Conservation (phyloP, 2,113 vertebrate genomes). For the Apodemus sylvaticus region DNA sequence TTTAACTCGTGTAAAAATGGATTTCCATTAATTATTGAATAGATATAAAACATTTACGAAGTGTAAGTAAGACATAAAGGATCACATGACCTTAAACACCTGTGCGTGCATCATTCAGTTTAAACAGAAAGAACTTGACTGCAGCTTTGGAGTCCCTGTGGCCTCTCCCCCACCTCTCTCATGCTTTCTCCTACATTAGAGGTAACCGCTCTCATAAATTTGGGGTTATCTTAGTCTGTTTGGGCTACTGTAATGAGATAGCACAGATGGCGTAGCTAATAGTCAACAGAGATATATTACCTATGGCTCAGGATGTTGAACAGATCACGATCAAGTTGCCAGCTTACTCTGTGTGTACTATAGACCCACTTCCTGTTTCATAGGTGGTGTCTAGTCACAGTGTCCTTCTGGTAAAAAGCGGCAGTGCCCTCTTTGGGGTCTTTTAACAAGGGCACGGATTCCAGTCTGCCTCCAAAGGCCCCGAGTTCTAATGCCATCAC, state of each 20-base stretch:
- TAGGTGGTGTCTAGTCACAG: background rate
- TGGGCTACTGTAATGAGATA: background rate
- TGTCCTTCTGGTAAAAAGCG: background rate
- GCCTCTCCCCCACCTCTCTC: background rate
- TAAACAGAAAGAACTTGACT: background rate
- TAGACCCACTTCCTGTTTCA: background rate
- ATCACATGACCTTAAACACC: background rate
- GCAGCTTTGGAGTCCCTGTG: background rate
- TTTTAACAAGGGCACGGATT: background rate
- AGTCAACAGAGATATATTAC: background rate
- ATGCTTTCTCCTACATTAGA: background rate
- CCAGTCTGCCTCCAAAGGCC: background rate
- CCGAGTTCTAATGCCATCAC: background rate
- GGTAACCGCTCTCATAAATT: background rate
- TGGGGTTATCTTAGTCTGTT: background rate
- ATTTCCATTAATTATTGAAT: conserved; percentile 60
- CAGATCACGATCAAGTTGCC: background rate
- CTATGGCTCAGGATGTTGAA: background rate
- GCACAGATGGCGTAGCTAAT: background rate
- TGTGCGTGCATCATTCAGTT: background rate
- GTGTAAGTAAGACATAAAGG: background rate
- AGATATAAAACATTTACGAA: conserved; percentile 59
- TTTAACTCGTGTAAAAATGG: conserved; percentile 40
- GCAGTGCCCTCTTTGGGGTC: background rate
- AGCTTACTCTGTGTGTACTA: background rate